Conservation (phyloP, 1,140 invertebrate genomes). For the Cyrtorhinus lividipennis region DNA sequence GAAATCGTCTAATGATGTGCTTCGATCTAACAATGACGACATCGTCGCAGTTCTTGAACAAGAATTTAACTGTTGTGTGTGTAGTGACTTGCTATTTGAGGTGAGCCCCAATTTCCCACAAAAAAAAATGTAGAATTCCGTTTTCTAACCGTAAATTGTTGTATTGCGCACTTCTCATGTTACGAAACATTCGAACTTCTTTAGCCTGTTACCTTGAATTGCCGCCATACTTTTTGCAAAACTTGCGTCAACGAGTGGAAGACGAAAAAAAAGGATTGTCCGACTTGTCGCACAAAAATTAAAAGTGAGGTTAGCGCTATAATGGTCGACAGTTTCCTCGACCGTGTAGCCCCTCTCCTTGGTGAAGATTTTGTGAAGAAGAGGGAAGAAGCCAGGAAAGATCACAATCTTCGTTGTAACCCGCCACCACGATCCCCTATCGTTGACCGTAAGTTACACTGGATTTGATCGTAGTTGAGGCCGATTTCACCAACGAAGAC, state of each 20-base stretch:
- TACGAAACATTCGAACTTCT: too few species aligned
- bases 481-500: too few species aligned
- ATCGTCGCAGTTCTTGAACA: background rate
- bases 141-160: too few species aligned
- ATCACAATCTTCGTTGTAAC: constrained; percentile 11
- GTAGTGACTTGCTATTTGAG: background rate
- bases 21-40: background rate
- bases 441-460: too few species aligned
- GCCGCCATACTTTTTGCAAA: constrained; percentile 63
- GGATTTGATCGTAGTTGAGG: too few species aligned
- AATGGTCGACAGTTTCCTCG: constrained; percentile 21
- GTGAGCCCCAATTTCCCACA: background rate
- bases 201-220: constrained; percentile 52
- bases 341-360: constrained; percentile 16
- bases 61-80: background rate
- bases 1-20: background rate
- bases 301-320: constrained; percentile 29
- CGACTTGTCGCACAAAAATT: constrained; percentile 45
- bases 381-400: constrained; percentile 18
- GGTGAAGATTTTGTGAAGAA: constrained; percentile 14
- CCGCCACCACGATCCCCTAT: background rate
- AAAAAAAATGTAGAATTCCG: too few species aligned
- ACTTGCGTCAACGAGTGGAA: constrained; percentile 59
- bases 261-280: constrained; percentile 54
- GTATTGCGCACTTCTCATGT: too few species aligned